Base-by-base conservation (phyloP, 2,797 vertebrate species). In the Lagodon rhomboides region DNA sequence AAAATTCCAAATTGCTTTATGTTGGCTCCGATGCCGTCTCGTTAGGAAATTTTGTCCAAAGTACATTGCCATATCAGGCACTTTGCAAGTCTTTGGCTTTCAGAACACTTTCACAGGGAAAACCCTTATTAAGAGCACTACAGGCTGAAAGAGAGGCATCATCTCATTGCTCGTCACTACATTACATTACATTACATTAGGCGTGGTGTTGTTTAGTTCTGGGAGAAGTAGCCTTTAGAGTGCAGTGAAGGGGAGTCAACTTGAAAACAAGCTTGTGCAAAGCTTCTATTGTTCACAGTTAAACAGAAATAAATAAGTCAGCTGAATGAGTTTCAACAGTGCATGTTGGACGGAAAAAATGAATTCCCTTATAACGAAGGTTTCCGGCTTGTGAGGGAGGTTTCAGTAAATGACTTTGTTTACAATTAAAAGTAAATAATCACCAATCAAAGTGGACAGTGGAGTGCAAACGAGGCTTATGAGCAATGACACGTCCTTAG, bases 41-140 rank as follows among this genome's bases (percentile, higher is more conserved):
- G 54, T 75, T 51, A 5, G 49, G 34, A 77, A 23, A 60, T 65
- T 85, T 68, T 85, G 65, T 88, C 80, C 82, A 80, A 84, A 82
- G 83, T 83, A 86, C 75, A 71, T 72, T 91, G 94, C 94, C 92
- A 80, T 89, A 71, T 78, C 70, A 94, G 94, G 94, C 94, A 94
- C 94, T 95, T 94, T 90, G 79, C 92, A 93, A 80, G 86, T 94
- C 92, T 94, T 94, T 94, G 94, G 94, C 90, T 91, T 92, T 88
- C 89, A 90, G 77, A 91, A 87, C 85, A 71, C 75, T 77, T 91
- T 88, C 65, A 66, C 75, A 53, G 83, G 85, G 85, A 85, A 83
- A 87, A 70, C 86, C 88, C 85, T 89, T 38, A 38, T 46, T 92
- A 91, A 93, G 91, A 91, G 89, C 88, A 90, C 93, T 81, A 68